Evolutionary conservation across 2,888 invertebrate species (phyloP).

Genomic region (Heteropelma amictum): DNA sequence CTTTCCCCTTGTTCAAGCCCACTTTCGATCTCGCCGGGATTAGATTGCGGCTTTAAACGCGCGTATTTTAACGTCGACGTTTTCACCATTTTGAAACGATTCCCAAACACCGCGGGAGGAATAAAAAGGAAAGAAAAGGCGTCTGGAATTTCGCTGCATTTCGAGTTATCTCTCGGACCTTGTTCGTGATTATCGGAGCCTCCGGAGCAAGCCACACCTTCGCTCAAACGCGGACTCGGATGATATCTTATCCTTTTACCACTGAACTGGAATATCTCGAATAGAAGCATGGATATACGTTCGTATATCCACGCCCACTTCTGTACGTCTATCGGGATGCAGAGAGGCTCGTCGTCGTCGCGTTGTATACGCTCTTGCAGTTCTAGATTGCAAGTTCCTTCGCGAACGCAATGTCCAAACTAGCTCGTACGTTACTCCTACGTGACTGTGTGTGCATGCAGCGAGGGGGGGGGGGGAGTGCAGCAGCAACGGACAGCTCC

Average conservation of each 20-base stretch:
- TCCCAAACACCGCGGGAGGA: slow-evolving; percentile 2
- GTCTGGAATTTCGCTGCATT: slow-evolving; percentile 29
- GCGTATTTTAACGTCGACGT: not conserved
- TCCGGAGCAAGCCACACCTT: slow-evolving; percentile 43
- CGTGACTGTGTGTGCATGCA: not conserved
- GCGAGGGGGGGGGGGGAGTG: not conserved
- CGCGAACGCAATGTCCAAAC: not conserved
- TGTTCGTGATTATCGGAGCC: slow-evolving; percentile 11
- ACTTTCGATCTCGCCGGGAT: slow-evolving; percentile 35
- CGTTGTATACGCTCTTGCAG: not conserved
- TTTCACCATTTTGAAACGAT: slow-evolving; percentile 38
- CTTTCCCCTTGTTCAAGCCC: not conserved
- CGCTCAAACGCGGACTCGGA: slow-evolving; percentile 21
- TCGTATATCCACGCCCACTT: slow-evolving; percentile 28
- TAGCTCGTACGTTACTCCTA: slow-evolving; percentile 39
- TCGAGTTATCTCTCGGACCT: slow-evolving; percentile 36
- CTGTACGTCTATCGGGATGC: not conserved
- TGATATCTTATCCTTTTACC: slow-evolving; percentile 26
- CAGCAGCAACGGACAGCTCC: slow-evolving; percentile 50
- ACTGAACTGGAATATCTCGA: slow-evolving; percentile 4
- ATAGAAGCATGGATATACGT: slow-evolving; percentile 6
- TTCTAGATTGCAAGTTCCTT: slow-evolving; percentile 1
- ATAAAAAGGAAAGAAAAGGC: slow-evolving; percentile 1
- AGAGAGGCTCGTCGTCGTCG: not conserved
- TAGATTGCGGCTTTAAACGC: slow-evolving; percentile 35